These are phyloP conservation scores for Tympanuchus pallidicinctus DNA, from an alignment of 2,113 vertebrate genomes.

Conservation along the genomic window DNA sequence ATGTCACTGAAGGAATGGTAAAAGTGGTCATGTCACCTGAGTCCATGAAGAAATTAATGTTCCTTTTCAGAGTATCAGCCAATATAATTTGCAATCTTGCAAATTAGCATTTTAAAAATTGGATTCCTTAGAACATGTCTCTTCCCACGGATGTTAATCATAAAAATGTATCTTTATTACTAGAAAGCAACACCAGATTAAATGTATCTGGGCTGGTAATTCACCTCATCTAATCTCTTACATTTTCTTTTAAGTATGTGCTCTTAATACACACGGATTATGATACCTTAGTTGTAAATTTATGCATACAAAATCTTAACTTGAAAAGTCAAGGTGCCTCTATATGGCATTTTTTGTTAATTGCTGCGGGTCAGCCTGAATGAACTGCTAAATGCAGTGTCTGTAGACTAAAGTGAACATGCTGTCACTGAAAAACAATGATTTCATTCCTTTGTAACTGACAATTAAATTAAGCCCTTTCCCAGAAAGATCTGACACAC, in stretches of 20 bases:
- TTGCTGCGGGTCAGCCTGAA: not conserved
- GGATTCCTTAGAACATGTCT: not conserved
- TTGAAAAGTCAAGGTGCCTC: not conserved
- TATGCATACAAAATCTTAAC: not conserved
- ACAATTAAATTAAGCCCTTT: not conserved
- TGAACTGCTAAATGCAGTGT: not conserved
- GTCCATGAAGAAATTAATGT: not conserved
- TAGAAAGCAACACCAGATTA: not conserved
- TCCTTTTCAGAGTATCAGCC: not conserved
- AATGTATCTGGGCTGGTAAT: not conserved
- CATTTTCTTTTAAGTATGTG: not conserved
- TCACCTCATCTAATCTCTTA: not conserved
- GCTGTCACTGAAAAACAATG: not conserved
- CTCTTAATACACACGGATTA: not conserved
- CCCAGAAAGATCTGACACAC: not conserved
- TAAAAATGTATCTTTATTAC: not conserved
- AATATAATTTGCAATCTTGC: not conserved
- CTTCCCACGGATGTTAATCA: not conserved
- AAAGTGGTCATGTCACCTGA: not conserved
- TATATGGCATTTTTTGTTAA: not conserved
- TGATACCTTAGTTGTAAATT: not conserved
- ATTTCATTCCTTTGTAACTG: not conserved
- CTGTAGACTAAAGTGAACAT: not conserved
- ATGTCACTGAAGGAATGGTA: not conserved
- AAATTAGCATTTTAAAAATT: not conserved